Base-by-base conservation (phyloP, 2,888 invertebrate species). In the Limenitis camilla region DNA sequence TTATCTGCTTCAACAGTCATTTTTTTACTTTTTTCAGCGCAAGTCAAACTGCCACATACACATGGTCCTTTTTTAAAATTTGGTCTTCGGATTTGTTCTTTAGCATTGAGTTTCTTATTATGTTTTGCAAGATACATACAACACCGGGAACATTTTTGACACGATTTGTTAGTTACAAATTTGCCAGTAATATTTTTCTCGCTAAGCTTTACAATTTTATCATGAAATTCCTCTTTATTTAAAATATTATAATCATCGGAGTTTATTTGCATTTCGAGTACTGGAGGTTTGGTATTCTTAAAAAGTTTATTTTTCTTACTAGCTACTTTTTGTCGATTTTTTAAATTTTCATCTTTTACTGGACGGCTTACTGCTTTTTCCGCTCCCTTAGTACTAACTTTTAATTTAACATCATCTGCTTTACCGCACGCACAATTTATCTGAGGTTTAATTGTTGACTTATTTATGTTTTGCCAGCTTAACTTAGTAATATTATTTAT, bases 11-110 rank as follows among this genome's bases (percentile, higher is more conserved):
- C 3, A 19, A 3, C 19, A 19, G 19, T 19, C 19, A 19, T 19
- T 3, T 19, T 19, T 19, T 19, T 19, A 19, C 19, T 19, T 19
- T 19, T 19, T 19, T 19, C 19, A 19, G 52, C 54, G n/a, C n/a
- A n/a, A n/a, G n/a, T n/a, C n/a, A n/a, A n/a, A n/a, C 56, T 65
- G 27, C 62, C 63, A 53, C 67, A 69, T 9, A 56, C 36, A 53
- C 66, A 66, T 5, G 49, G 52, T 41, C 56, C 28, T 41, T 38
- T 36, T 36, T 41, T 43, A 51, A 43, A 19, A 7, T 10, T 39
- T 19, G 7, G n/a, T 48, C 0, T 35, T 5, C 29, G 28, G 36
- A 11, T 5, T 4, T 28, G 1, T 11, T 5, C n/a, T n/a, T n/a
- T n/a, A n/a, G n/a, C n/a, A n/a, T n/a, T n/a, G n/a, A n/a, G n/a